Conservation (phyloP, 2,797 vertebrate genomes). For the Smutsia gigantea region DNA sequence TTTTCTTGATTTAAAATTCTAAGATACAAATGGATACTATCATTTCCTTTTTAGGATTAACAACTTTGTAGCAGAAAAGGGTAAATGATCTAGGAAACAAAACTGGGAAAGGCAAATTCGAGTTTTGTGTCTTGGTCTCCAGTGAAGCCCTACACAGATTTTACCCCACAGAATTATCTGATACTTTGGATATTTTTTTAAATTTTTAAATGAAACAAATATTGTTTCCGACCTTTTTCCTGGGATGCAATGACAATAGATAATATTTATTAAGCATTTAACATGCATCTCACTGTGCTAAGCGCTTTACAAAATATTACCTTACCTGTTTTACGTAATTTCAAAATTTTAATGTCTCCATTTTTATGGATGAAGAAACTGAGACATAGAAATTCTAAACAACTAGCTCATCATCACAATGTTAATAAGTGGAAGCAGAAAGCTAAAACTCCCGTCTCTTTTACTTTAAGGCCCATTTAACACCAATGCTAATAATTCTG, state of each 20-base stretch:
- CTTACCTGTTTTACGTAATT: not conserved
- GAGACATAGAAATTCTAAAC: not conserved
- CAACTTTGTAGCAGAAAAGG: not conserved
- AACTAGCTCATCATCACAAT: not conserved
- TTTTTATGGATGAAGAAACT: conserved; percentile 3
- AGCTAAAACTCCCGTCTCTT: not conserved
- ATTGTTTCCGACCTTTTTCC: not conserved
- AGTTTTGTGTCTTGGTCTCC: not conserved
- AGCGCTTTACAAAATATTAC: not conserved
- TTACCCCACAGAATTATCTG: not conserved
- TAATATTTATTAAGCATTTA: not conserved
- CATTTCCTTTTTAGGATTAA: not conserved
- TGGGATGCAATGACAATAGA: not conserved
- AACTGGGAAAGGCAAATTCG: not conserved
- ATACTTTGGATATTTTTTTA: not conserved
- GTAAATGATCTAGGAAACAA: not conserved
- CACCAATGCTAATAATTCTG: not conserved
- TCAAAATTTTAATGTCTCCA: not conserved
- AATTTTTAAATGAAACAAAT: conserved; percentile 13
- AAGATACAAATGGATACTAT: not conserved
- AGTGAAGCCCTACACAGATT: not conserved
- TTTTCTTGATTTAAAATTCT: conserved; percentile 25
- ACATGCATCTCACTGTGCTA: not conserved
- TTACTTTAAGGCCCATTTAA: conserved; percentile 11
- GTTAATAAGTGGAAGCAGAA: not conserved